These are phyloP conservation scores for Danionella cerebrum DNA, from an alignment of 2,113 vertebrate species.

Conservation along the genomic window DNA sequence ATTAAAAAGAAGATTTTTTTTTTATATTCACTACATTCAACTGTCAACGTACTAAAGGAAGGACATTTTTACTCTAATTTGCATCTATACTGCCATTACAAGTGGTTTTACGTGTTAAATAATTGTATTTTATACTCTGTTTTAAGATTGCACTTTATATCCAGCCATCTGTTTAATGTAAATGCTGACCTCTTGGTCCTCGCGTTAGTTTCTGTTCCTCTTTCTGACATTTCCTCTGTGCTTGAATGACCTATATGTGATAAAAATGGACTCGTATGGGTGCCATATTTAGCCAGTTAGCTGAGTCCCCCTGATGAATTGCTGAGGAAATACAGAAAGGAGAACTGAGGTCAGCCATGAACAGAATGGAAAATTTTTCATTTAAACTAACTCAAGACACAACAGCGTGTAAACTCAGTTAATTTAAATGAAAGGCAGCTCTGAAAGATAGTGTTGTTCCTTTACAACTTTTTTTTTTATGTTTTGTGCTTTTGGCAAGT, in stretches of 20 bases:
- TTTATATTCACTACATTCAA: too few species aligned
- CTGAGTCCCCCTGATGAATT: constrained; percentile 40
- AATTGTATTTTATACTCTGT: too few species aligned
- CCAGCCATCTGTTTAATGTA: not conserved
- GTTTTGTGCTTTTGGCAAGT: not conserved
- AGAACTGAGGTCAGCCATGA: not conserved
- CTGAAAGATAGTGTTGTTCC: not conserved
- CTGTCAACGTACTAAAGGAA: too few species aligned
- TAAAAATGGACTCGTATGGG: constrained; percentile 48
- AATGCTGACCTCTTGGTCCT: not conserved
- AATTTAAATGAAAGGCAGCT: too few species aligned
- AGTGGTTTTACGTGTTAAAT: too few species aligned
- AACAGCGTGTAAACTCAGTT: not conserved
- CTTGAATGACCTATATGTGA: constrained; percentile 54
- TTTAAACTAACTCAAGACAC: too few species aligned
- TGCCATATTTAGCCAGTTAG: constrained; percentile 53
- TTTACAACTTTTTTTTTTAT: not conserved
- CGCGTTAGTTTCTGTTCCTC: not conserved
- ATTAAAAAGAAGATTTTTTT: too few species aligned
- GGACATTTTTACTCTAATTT: too few species aligned
- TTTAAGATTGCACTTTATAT: not conserved
- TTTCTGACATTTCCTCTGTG: constrained; percentile 3
- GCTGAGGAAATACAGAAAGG: constrained; percentile 29
- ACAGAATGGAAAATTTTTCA: too few species aligned
- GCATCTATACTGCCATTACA: too few species aligned